A percentile compares a stretch with the other conserved stretches of the same genome.
phyloP scores from a whole-genome alignment of 2,797 vertebrate species.

The Sebastes reedi region DNA sequence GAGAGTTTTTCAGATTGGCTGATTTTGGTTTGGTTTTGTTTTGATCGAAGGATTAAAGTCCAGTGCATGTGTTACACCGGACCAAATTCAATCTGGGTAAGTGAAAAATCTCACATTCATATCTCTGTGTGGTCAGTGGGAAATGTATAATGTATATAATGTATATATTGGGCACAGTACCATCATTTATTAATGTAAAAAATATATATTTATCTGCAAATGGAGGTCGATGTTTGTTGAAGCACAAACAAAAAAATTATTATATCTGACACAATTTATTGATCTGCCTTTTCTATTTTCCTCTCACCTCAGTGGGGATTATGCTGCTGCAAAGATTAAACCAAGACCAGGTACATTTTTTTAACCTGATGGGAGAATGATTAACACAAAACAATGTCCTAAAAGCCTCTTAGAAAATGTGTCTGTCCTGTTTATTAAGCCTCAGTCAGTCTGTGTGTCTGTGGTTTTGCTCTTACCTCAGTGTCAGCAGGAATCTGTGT shows the following conservation, averaged over 20 bases:
- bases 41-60: constrained; percentile 72
- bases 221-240: not conserved
- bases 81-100: constrained; percentile 67
- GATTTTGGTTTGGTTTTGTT: not conserved
- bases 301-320: constrained; percentile 57
- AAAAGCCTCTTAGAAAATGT: not conserved
- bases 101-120: not conserved
- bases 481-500: constrained; percentile 87
- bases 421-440: not conserved
- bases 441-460: not conserved
- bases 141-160: not conserved
- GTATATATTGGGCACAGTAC: not conserved
- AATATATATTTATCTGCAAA: not conserved
- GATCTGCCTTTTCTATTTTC: not conserved
- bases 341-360: constrained; percentile 80
- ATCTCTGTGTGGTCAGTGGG: not conserved
- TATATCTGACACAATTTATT: not conserved
- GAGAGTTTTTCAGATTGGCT: not conserved
- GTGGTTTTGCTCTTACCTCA: constrained; percentile 49
- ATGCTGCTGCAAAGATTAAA: constrained; percentile 74
- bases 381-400: constrained; percentile 2
- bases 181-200: not conserved
- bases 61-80: constrained; percentile 73
- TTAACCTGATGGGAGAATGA: not conserved
- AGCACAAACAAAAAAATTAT: not conserved